Evolutionary conservation across 2,888 invertebrate species (phyloP).

Genomic region (Plutella xylostella): DNA sequence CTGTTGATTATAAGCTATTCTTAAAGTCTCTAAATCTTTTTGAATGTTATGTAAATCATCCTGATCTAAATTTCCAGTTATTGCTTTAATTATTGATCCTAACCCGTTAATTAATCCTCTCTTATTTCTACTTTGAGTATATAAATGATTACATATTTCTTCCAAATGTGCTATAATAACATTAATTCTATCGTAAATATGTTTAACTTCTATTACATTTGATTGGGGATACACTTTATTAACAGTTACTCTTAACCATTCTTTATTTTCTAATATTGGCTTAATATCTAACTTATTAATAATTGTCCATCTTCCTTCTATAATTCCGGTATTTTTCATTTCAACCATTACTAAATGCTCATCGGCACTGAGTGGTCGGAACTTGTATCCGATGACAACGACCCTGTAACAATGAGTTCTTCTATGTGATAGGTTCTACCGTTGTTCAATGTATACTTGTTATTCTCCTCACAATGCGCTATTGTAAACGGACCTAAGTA

Average conservation of each 20-base stretch:
- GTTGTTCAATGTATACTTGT: constrained; percentile 15
- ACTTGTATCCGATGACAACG: constrained; percentile 10
- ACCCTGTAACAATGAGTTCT: constrained; percentile 14
- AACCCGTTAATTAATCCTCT: constrained; percentile 8
- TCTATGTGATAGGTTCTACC: constrained; percentile 13
- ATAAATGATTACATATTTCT: constrained; percentile 8
- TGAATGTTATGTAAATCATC: constrained; percentile 8
- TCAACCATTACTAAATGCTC: constrained; percentile 12
- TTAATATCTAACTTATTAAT: constrained; percentile 11
- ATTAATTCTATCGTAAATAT: constrained; percentile 11
- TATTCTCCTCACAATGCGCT: constrained; percentile 8
- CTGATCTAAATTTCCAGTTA: constrained; percentile 8
- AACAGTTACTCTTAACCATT: constrained; percentile 4
- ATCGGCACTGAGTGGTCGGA: constrained; percentile 3
- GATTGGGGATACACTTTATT: constrained; percentile 8
- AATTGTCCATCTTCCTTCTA: constrained; percentile 7
- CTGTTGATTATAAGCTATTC: constrained; percentile 7
- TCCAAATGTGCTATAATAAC: constrained; percentile 12
- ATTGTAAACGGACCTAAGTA: constrained; percentile 13
- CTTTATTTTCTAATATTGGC: constrained; percentile 5
- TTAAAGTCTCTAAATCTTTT: constrained; percentile 6
- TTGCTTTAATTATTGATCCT: constrained; percentile 7
- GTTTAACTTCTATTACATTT: constrained; percentile 7
- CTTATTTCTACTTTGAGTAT: constrained; percentile 10
- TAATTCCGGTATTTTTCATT: background rate